Conservation (phyloP, 2,888 invertebrate species). For the Leuctra nigra region DNA sequence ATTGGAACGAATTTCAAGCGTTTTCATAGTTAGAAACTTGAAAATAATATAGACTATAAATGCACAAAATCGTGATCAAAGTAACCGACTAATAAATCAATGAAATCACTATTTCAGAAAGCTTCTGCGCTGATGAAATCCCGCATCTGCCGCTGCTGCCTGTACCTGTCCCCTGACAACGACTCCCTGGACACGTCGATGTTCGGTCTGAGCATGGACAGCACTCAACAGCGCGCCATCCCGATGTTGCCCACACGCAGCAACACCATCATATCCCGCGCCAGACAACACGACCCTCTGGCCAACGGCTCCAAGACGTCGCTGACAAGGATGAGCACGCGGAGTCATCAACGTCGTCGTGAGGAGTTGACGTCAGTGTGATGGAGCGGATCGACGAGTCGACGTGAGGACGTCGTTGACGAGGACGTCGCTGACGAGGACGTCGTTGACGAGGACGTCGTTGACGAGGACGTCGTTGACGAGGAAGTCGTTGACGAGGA, state of each 20-base stretch:
- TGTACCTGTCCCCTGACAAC: background rate
- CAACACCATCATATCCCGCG: conserved; percentile 23
- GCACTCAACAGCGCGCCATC: conserved; percentile 21
- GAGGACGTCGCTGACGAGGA: no score
- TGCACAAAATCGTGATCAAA: no score
- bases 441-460: no score
- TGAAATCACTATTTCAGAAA: no score
- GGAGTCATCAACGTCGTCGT: conserved; percentile 12
- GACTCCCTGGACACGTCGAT: conserved; percentile 6
- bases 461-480: no score
- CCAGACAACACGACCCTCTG: conserved; percentile 2
- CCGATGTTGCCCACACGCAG: conserved; percentile 8
- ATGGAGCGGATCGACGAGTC: no score
- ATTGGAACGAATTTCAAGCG: no score
- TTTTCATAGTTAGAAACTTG: no score
- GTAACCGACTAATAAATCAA: no score
- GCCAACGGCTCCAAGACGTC: conserved; percentile 16
- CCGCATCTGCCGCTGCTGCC: conserved; percentile 19
- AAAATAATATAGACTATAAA: no score
- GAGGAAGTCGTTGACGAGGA: no score
- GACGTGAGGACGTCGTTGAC: no score
- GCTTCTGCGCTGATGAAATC: conserved; percentile 22
- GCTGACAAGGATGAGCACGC: conserved; percentile 17
- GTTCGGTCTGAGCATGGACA: conserved; percentile 20
- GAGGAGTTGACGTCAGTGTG: conserved; percentile 1